A percentile compares a stretch with the other conserved stretches of the same genome.
These are phyloP conservation scores for Arctopsyche grandis DNA, from an alignment of 1,140 invertebrate genomes.

Conservation along the genomic window DNA sequence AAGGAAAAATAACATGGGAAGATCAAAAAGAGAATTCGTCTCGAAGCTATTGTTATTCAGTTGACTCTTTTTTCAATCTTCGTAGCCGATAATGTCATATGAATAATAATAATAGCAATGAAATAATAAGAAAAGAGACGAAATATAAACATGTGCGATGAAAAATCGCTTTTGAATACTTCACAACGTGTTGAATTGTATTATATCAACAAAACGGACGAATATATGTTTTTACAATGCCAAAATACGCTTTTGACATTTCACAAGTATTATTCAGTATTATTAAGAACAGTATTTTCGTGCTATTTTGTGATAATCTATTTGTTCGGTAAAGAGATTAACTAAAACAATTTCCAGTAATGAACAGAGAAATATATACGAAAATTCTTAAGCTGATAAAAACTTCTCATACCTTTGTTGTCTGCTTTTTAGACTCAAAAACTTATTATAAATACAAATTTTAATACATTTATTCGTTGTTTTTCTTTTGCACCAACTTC, in stretches of 20 bases:
- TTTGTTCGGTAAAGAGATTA: not conserved
- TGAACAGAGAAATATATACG: not conserved
- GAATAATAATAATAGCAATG: not conserved
- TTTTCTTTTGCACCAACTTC: not conserved
- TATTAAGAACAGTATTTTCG: not conserved
- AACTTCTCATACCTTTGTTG: not conserved
- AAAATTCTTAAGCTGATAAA: not conserved
- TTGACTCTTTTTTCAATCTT: constrained; percentile 13
- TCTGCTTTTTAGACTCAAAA: not conserved
- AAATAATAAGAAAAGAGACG: too few relatives aligned
- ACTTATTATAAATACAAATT: too few relatives aligned
- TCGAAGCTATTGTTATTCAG: constrained; percentile 28
- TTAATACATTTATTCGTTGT: not conserved
- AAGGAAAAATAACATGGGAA: constrained; percentile 20
- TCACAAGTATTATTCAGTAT: not conserved
- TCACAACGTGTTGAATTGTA: not conserved
- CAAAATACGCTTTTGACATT: not conserved
- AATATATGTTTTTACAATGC: not conserved
- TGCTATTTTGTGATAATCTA: not conserved
- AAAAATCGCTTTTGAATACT: not conserved
- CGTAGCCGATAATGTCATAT: constrained; percentile 25
- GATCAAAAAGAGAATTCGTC: constrained; percentile 30
- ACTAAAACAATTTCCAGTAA: not conserved
- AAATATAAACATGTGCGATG: not conserved
- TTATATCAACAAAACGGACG: not conserved